A percentile compares a stretch with the other conserved stretches of the same genome.
Evolutionary conservation across 37 sponge, comb jelly and placozoan species (phyloP).

Genomic region (Ephydatia muelleri): DNA sequence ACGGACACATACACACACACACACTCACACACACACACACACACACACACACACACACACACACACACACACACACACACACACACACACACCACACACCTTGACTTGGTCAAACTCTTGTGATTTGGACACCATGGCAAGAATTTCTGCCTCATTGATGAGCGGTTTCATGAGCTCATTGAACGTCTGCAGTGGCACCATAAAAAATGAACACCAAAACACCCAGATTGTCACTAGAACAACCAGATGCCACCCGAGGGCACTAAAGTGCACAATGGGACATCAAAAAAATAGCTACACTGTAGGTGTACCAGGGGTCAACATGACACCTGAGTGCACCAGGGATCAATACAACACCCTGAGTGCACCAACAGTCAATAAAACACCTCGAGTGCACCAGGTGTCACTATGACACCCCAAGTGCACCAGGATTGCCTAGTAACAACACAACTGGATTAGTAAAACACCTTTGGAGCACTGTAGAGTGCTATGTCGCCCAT

Average conservation of each 20-base stretch:
- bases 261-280: no score
- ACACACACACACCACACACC: conserved; percentile 40
- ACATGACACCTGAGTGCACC: neutral
- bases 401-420: neutral
- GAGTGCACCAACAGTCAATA: no score
- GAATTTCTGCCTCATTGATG: conserved; percentile 79
- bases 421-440: neutral
- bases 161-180: conserved; percentile 74
- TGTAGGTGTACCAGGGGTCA: no score
- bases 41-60: conserved; percentile 15
- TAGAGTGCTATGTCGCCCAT: neutral
- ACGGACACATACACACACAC: neutral
- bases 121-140: conserved; percentile 85
- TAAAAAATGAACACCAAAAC: conserved; percentile 8
- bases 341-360: no score
- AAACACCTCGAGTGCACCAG: no score
- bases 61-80: conserved; percentile 30
- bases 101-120: conserved; percentile 95
- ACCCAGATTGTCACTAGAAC: no score
- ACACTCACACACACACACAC: neutral
- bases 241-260: no score
- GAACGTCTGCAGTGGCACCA: conserved; percentile 56
- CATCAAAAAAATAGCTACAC: no score
- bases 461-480: neutral
- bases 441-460: no score